Base-by-base conservation (phyloP, 2,113 vertebrate species). In the Numida meleagris region DNA sequence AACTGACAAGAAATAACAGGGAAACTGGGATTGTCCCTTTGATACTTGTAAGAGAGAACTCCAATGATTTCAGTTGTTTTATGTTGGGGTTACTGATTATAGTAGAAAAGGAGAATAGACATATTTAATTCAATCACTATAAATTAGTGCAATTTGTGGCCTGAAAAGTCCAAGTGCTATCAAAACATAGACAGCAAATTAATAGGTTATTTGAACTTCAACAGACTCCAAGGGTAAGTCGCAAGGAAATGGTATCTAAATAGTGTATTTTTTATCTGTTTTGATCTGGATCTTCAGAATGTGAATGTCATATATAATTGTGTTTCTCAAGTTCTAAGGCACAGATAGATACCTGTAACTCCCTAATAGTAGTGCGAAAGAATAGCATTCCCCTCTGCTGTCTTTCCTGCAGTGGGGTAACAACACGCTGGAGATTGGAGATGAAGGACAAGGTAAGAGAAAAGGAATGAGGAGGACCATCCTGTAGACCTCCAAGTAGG, bases 381-480 rank as follows among this genome's bases (percentile, higher is more conserved):
- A 98, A 98, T 57, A 98, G 97, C 86, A 97, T 98, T 7, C 97
- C 97, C 61, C 95, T 97, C 20, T 94, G 81, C 67, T 51, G 95
- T 45, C 98, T 98, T 86, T 98, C 95, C 29, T 94, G 86, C 72
- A 97, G 94, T 27, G 98, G 98, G 4, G 98, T 97, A 34, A 98
- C 92, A 27, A 96, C 95, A 73, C 59, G 95, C 55, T 98, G 98
- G 10, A 99, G 98, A 65, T 97, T 96, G 31, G 99, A 99, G 85
- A 98, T 98, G 93, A 99, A 98, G 95, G 98, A 97, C 85, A 99
- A 91, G 65, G 98, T 98, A 62, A 78, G 48, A 46, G 96, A 97
- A 74, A 98, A 98, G 2, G 97, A 97, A 24, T 90, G 75, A 42
- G 96, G 70, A 12, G 83, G 94, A 67, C 55, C 82, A 61, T 6